Conservation (phyloP, 1,140 invertebrate genomes). For the Neodiprion virginianus region DNA sequence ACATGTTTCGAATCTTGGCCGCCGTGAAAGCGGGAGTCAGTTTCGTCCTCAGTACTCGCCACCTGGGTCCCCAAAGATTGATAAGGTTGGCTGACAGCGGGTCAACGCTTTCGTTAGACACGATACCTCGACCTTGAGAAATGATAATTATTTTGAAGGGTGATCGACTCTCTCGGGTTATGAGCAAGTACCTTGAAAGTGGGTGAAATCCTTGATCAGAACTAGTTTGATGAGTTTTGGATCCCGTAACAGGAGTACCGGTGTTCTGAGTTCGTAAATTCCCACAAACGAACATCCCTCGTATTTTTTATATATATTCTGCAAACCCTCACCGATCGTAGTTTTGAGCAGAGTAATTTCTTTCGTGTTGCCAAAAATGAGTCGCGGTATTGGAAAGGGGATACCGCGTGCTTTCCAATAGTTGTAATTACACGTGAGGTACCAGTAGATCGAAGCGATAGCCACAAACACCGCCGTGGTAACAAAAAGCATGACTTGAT, state of each 20-base stretch:
- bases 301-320: conserved; percentile 41
- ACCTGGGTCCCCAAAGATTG: conserved; percentile 43
- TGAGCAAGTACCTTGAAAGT: conserved; percentile 42
- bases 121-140: conserved; percentile 36
- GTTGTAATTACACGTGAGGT: conserved; percentile 51
- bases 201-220: conserved; percentile 45
- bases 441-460: conserved; percentile 42
- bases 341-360: conserved; percentile 28
- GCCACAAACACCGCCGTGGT: conserved; percentile 3
- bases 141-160: neutral
- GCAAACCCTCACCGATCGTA: conserved; percentile 31
- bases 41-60: conserved; percentile 56
- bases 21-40: conserved; percentile 58
- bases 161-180: neutral
- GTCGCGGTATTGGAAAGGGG: conserved; percentile 42
- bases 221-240: conserved; percentile 46
- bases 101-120: conserved; percentile 36
- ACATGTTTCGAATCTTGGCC: conserved; percentile 59
- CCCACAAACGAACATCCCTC: conserved; percentile 46
- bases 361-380: conserved; percentile 44
- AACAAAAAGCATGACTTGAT: neutral
- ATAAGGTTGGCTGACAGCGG: conserved; percentile 39
- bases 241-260: conserved; percentile 51
- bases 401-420: conserved; percentile 48
- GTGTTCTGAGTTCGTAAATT: conserved; percentile 47